Evolutionary conservation across 2,888 invertebrate genomes (phyloP).

Genomic region (Orgyia antiqua): DNA sequence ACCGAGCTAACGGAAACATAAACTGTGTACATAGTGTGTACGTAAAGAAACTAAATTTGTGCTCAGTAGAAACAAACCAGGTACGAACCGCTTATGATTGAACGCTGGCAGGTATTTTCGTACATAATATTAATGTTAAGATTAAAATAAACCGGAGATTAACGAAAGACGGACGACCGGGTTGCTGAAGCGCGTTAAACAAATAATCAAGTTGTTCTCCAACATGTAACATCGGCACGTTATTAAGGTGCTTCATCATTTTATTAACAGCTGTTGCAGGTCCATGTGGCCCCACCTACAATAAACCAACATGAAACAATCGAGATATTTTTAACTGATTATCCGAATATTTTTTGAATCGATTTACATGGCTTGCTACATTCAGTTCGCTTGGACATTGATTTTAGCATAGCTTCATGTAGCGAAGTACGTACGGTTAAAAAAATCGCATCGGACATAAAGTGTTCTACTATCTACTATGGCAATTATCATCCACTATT

Average conservation of each 20-base stretch:
- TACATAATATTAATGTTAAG: slow-evolving; percentile 63
- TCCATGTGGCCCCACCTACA: slow-evolving; percentile 52
- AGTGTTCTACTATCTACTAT: too few relatives aligned
- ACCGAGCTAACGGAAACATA: slow-evolving; percentile 42
- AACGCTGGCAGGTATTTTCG: slow-evolving; percentile 68
- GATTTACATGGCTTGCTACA: too few relatives aligned
- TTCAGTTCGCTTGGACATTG: too few relatives aligned
- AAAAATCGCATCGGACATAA: too few relatives aligned
- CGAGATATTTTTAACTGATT: slow-evolving; percentile 47
- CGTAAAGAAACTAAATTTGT: slow-evolving; percentile 43
- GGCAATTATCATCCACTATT: too few relatives aligned
- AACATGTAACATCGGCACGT: slow-evolving; percentile 56
- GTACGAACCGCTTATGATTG: slow-evolving; percentile 70
- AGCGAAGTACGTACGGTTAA: too few relatives aligned
- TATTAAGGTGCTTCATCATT: slow-evolving; percentile 71
- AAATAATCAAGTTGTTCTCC: slow-evolving; percentile 67
- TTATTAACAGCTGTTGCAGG: slow-evolving; percentile 67
- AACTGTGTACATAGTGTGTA: slow-evolving; percentile 42
- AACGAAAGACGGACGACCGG: slow-evolving; percentile 63
- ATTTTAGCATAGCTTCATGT: too few relatives aligned
- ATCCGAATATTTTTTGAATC: too few relatives aligned
- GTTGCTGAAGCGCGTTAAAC: slow-evolving; percentile 54
- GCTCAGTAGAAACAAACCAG: slow-evolving; percentile 74
- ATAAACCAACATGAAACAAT: slow-evolving; percentile 61
- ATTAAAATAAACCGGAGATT: slow-evolving; percentile 63